Percentiles rank a stretch among this genome's conserved stretches.
Conservation (phyloP, 2,888 invertebrate genomes). For the Protodeltote pygarga region DNA sequence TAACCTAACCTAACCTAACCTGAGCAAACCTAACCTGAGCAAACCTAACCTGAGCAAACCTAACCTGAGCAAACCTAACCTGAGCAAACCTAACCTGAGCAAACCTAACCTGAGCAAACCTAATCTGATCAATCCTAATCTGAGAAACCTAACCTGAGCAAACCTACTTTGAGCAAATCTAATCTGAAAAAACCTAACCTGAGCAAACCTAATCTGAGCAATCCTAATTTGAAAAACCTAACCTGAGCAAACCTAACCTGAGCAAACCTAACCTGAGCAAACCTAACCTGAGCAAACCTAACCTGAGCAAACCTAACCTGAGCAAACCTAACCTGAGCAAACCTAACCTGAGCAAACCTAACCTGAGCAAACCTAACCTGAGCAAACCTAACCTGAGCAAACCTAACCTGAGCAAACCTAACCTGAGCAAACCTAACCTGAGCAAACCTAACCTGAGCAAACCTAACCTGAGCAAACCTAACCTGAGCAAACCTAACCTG, state of each 20-base stretch:
- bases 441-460: slow-evolving; percentile 43
- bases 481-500: slow-evolving; percentile 34
- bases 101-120: slow-evolving; percentile 30
- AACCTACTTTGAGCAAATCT: slow-evolving; percentile 10
- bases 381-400: slow-evolving; percentile 32
- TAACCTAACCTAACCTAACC: slow-evolving; percentile 31
- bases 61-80: slow-evolving; percentile 35
- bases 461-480: slow-evolving; percentile 38
- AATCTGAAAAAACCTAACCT: slow-evolving; percentile 7
- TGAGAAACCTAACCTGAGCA: slow-evolving; percentile 7
- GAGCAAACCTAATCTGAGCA: slow-evolving; percentile 19
- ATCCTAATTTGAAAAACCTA: slow-evolving; percentile 22
- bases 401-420: slow-evolving; percentile 27
- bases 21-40: slow-evolving; percentile 30
- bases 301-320: slow-evolving; percentile 31
- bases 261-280: slow-evolving; percentile 35
- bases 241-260: slow-evolving; percentile 36
- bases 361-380: slow-evolving; percentile 31
- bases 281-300: slow-evolving; percentile 28
- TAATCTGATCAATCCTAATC: slow-evolving; percentile 31
- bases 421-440: slow-evolving; percentile 33
- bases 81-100: slow-evolving; percentile 33
- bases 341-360: slow-evolving; percentile 23
- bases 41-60: slow-evolving; percentile 34
- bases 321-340: slow-evolving; percentile 26